Conservation (phyloP, 2,797 vertebrate genomes). For the Amblyraja radiata region DNA sequence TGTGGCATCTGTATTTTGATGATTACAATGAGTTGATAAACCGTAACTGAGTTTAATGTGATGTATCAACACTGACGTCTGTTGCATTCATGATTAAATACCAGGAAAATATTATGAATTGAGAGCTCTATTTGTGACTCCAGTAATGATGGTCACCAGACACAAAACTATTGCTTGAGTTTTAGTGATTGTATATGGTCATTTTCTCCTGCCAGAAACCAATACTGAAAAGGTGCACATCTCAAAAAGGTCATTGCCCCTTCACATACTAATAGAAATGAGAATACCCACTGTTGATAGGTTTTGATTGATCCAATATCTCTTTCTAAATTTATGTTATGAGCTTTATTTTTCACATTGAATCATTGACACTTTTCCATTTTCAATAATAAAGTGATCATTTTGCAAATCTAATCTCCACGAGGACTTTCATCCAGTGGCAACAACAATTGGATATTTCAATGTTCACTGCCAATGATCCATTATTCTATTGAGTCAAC, state of each 20-base stretch:
- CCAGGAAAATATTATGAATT: conserved; percentile 6
- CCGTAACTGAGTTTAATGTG: neutral
- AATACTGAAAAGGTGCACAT: neutral
- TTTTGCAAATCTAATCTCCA: neutral
- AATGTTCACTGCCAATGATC: neutral
- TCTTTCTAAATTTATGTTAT: neutral
- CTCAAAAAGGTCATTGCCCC: neutral
- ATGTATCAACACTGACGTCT: neutral
- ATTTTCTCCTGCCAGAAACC: neutral
- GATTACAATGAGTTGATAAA: neutral
- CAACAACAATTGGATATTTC: neutral
- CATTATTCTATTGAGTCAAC: neutral
- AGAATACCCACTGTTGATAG: neutral
- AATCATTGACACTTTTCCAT: neutral
- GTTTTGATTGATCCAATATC: no score
- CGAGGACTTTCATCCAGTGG: neutral
- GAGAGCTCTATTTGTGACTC: neutral
- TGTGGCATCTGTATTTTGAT: neutral
- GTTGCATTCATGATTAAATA: neutral
- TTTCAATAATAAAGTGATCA: neutral
- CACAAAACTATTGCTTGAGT: neutral
- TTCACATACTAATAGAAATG: no score
- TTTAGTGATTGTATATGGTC: neutral
- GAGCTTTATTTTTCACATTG: neutral
- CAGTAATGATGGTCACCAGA: neutral